Evolutionary conservation across 2,888 invertebrate genomes (phyloP), one percentile per base, ranked within the genome.

Genomic region (Chloroclysta siterata): DNA sequence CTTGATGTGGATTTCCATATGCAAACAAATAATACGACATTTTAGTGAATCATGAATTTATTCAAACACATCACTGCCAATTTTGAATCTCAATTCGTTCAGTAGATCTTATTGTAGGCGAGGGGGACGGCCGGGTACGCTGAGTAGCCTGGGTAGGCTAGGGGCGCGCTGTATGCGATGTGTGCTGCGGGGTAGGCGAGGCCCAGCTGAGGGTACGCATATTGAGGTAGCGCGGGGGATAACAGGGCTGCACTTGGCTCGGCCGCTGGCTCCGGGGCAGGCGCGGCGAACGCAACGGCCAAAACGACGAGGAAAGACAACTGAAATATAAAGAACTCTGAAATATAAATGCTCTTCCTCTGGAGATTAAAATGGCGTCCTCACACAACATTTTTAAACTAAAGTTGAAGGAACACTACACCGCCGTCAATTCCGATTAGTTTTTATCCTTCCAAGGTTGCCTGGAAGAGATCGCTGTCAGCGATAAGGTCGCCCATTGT

Each of bases 271-370:
- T 78, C 78, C 1, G 83, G 79, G 0, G 78, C 81, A 4, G 84
- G 84, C n/a, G 79, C 81, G 4, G 83, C 81, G 50, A 76, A 74
- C 0, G 79, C 83, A 3, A 76, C 64, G 10, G 79, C 82, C 75
- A 84, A 46, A 59, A 79, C 55, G 28, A 70, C 74, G 63, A 83
- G 62, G 69, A 82, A 77, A 63, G 68, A 69, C 63, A 83, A 59
- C 84, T 84, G 77, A 8, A 80, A 79, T 48, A 11, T 28, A 47
- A 36, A 39, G 8, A 36, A 8, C 10, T 36, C 10, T n/a, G n/a
- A n/a, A n/a, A n/a, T n/a, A n/a, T n/a, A n/a, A n/a, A n/a, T n/a
- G n/a, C n/a, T n/a, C n/a, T n/a, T n/a, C n/a, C n/a, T n/a, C n/a
- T n/a, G n/a, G n/a, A n/a, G n/a, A n/a, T n/a, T n/a, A n/a, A n/a